Percentiles rank a stretch among this genome's conserved stretches.
phyloP scores from a whole-genome alignment of 2,888 invertebrate species.

The Zootermopsis nevadensis region DNA sequence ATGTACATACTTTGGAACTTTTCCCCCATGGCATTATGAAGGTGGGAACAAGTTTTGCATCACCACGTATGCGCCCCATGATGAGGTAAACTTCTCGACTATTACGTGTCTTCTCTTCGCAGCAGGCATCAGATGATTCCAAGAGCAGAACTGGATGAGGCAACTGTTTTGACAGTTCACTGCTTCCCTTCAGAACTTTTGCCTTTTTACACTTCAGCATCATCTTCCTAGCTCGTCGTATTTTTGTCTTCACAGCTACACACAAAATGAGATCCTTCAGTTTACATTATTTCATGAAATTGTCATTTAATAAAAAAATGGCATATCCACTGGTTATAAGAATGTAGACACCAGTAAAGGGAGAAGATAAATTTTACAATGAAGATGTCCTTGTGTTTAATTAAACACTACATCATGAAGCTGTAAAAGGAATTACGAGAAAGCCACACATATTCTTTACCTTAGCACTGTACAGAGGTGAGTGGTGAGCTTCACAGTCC shows the following conservation, averaged over 20 bases:
- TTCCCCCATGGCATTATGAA: slow-evolving; percentile 63
- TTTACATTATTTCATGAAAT: too few relatives aligned
- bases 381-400: too few relatives aligned
- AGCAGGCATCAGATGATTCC: slow-evolving; percentile 61
- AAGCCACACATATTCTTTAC: too few relatives aligned
- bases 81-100: slow-evolving; percentile 58
- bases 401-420: too few relatives aligned
- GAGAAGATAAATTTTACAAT: too few relatives aligned
- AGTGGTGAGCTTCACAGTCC: too few relatives aligned
- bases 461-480: too few relatives aligned
- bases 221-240: slow-evolving; percentile 58
- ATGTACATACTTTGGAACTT: slow-evolving; percentile 55
- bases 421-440: too few relatives aligned
- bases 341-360: too few relatives aligned
- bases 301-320: too few relatives aligned
- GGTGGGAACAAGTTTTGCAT: slow-evolving; percentile 59
- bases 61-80: slow-evolving; percentile 60
- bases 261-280: slow-evolving; percentile 30
- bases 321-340: too few relatives aligned
- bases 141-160: slow-evolving; percentile 59
- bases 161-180: slow-evolving; percentile 58
- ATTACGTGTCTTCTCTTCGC: slow-evolving; percentile 58
- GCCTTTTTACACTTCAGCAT: slow-evolving; percentile 60
- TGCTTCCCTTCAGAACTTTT: slow-evolving; percentile 58
- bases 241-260: slow-evolving; percentile 60